Percentiles rank a stretch among this genome's conserved stretches.
phyloP scores from a whole-genome alignment of 2,888 invertebrate genomes.

The Phanerotoma sp. region DNA sequence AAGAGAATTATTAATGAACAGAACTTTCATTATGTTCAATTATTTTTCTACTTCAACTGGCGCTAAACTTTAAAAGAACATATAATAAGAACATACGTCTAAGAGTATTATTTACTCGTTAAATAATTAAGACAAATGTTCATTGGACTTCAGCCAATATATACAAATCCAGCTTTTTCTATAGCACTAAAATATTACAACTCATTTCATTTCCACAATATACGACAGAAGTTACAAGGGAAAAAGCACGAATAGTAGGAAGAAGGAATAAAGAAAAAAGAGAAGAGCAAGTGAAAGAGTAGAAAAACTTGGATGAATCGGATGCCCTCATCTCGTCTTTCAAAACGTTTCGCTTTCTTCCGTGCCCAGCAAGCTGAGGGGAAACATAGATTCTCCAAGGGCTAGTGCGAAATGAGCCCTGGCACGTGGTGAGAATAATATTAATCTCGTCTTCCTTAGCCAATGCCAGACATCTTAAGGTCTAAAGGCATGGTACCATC shows the following conservation, averaged over 20 bases:
- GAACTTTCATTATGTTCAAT: too few species aligned
- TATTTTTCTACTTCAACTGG: too few species aligned
- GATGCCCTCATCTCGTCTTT: slow-evolving; percentile 8
- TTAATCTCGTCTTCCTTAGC: slow-evolving; percentile 30
- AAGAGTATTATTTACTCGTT: too few species aligned
- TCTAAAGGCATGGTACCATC: slow-evolving; percentile 6
- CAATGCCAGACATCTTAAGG: slow-evolving; percentile 24
- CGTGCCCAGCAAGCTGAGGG: slow-evolving; percentile 15
- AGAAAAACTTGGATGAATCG: slow-evolving; percentile 8
- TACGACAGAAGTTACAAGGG: background rate
- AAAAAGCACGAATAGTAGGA: background rate
- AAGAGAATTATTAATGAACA: too few species aligned
- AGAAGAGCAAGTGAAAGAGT: slow-evolving; percentile 8
- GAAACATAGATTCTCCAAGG: slow-evolving; percentile 36
- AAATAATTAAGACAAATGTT: too few species aligned
- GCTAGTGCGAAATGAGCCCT: slow-evolving; percentile 31
- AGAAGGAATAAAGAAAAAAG: slow-evolving; percentile 7
- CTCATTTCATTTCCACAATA: too few species aligned
- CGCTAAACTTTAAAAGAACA: too few species aligned
- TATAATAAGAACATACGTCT: too few species aligned
- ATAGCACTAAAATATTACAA: too few species aligned
- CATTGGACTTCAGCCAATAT: too few species aligned
- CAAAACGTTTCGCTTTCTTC: slow-evolving; percentile 10
- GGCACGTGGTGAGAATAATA: slow-evolving; percentile 36
- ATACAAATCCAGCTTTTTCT: too few species aligned